Evolutionary conservation across 2,797 vertebrate genomes (phyloP).

Genomic region (Helicolenus hilgendorfi): DNA sequence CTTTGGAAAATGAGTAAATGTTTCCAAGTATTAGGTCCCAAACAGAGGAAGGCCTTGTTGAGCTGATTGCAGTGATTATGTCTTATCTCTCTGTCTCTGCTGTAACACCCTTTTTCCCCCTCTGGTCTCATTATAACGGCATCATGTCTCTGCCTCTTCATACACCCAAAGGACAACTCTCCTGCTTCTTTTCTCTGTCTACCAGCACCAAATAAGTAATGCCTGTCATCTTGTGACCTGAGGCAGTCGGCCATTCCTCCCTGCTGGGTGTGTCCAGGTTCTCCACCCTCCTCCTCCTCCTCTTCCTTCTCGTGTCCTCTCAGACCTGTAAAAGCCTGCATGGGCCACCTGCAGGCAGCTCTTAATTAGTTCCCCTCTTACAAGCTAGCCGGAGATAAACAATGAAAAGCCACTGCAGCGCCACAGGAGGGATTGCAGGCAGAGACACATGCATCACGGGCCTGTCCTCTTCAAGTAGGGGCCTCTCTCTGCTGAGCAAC

Average conservation of each 20-base stretch:
- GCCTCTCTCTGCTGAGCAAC: slow-evolving; percentile 75
- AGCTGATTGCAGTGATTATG: slow-evolving; percentile 62
- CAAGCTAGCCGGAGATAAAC: slow-evolving; percentile 77
- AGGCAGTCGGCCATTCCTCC: slow-evolving; percentile 38
- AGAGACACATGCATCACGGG: slow-evolving; percentile 79
- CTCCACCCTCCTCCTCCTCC: neutral
- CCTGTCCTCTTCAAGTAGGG: slow-evolving; percentile 70
- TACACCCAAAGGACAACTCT: neutral
- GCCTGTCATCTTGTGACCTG: slow-evolving; percentile 57
- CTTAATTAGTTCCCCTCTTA: slow-evolving; percentile 84
- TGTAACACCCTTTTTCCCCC: neutral
- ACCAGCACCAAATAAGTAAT: slow-evolving; percentile 24
- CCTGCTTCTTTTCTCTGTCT: slow-evolving; percentile 4
- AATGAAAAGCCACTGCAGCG: slow-evolving; percentile 70
- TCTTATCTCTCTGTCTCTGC: slow-evolving; percentile 37
- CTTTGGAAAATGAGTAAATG: slow-evolving; percentile 62
- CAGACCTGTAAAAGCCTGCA: slow-evolving; percentile 79
- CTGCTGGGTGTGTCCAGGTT: slow-evolving; percentile 50
- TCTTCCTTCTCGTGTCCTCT: slow-evolving; percentile 41
- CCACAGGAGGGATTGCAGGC: slow-evolving; percentile 75
- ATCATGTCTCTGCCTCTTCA: neutral
- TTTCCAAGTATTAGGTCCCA: slow-evolving; percentile 62
- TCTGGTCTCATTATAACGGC: neutral
- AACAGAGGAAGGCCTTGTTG: slow-evolving; percentile 78
- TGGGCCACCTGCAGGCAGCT: slow-evolving; percentile 80